phyloP scores from a whole-genome alignment of 2,113 vertebrate species.

The Rhipidura dahli region DNA sequence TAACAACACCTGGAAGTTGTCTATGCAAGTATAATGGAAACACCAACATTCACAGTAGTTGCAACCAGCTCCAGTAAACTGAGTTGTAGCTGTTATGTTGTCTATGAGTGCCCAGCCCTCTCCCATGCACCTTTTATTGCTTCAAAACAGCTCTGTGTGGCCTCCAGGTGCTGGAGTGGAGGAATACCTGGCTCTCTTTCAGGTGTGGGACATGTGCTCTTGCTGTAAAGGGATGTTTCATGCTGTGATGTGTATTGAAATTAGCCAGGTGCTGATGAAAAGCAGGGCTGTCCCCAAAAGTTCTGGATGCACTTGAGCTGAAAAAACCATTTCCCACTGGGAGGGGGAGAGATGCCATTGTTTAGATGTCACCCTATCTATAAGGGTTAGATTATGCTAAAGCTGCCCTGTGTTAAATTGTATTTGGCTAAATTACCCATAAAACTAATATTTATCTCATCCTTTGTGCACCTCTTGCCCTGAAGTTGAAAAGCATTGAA shows the following conservation, averaged over 20 bases:
- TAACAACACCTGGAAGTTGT: background rate
- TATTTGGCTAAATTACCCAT: background rate
- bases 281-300: background rate
- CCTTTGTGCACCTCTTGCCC: background rate
- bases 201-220: background rate
- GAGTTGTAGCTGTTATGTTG: fast-evolving
- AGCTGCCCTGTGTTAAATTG: background rate
- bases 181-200: background rate
- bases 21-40: fast-evolving
- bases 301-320: background rate
- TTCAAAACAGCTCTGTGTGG: background rate
- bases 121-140: background rate
- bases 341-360: background rate
- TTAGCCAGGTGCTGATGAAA: background rate
- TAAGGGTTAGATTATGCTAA: background rate
- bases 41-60: fast-evolving
- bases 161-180: background rate
- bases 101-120: background rate
- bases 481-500: background rate
- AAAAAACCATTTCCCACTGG: background rate
- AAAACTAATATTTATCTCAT: background rate
- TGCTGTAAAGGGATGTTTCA: background rate
- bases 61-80: background rate
- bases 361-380: background rate
- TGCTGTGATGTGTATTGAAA: background rate